Evolutionary conservation across 2,888 invertebrate genomes (phyloP), one percentile per base, ranked within the genome.

Genomic region (Gortyna flavago): DNA sequence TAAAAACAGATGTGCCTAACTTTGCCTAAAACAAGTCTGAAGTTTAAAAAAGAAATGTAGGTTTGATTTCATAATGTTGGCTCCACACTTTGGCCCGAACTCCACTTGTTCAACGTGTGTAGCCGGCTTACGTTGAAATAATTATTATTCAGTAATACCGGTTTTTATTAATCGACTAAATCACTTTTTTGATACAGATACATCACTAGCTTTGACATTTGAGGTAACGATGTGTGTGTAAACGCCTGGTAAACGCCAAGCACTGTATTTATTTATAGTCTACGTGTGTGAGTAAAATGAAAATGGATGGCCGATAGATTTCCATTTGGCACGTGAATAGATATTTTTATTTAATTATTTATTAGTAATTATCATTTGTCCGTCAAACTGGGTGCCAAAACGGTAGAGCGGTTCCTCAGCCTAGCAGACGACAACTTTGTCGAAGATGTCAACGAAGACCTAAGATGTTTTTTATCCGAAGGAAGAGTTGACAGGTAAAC

Each of bases 371-470:
- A 90, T 89, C 88, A 88, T 90, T 91, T 90, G 81, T 86, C 91
- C 93, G 95, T 93, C 96, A 97, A 96, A 92, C 97, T 97, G 97
- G 97, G 96, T 96, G 93, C 97, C 95, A 96, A 96, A 96, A 96
- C 95, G 89, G 95, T 96, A 83, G 96, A 96, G 89, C 95, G 95
- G 90, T 96, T 96, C 90, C 91, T 97, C 87, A 95, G 92, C 91
- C 93, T 95, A 88, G 96, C 96, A 86, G 97, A 97, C 92, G 94
- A 93, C 85, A 95, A 94, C 91, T 97, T 97, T 89, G 93, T 96
- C 90, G 95, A 96, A 86, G 96, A 96, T 95, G 96, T 97, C 87
- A 95, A 93, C 91, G 96, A 96, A 92, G 96, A 97, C 94, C 85
- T 97, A 90, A 95, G 93, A 96, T 95, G 95, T 93, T 97, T 96